These are phyloP conservation scores for Myiothlypis coronata DNA, from an alignment of 2,797 vertebrate species.

Conservation along the genomic window DNA sequence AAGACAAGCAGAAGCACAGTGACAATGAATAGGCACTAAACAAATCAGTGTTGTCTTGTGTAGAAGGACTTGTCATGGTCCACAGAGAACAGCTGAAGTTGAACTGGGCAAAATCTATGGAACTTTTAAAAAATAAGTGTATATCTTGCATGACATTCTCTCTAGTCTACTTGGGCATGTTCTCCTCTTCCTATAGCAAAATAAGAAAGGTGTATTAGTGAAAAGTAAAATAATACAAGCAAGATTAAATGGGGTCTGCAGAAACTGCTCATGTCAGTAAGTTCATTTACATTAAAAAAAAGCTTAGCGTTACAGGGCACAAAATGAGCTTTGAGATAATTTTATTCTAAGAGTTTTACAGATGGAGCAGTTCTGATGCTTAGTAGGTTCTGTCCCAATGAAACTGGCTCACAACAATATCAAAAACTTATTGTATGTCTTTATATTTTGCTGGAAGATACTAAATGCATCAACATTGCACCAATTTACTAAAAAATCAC, in stretches of 20 bases:
- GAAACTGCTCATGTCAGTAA: not conserved
- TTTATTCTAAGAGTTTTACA: not conserved
- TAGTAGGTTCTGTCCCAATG: not conserved
- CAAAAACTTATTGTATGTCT: not conserved
- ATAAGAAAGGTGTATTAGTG: not conserved
- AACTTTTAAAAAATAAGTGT: not conserved
- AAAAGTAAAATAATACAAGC: not conserved
- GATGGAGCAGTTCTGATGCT: not conserved
- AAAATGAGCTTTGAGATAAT: not conserved
- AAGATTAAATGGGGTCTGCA: not conserved
- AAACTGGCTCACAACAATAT: not conserved
- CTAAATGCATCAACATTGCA: not conserved
- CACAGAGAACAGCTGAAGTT: not conserved
- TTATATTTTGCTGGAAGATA: not conserved
- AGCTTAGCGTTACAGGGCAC: not conserved
- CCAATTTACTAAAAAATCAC: not conserved
- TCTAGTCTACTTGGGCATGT: not conserved
- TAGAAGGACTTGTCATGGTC: not conserved
- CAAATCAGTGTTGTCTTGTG: not conserved
- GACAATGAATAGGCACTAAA: not conserved
- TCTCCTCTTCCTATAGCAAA: not conserved
- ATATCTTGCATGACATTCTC: not conserved
- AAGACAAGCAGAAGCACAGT: not conserved
- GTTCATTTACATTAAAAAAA: not conserved
- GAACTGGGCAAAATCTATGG: not conserved